Evolutionary conservation across 2,797 vertebrate genomes (phyloP).

Genomic region (Discoglossus pictus): DNA sequence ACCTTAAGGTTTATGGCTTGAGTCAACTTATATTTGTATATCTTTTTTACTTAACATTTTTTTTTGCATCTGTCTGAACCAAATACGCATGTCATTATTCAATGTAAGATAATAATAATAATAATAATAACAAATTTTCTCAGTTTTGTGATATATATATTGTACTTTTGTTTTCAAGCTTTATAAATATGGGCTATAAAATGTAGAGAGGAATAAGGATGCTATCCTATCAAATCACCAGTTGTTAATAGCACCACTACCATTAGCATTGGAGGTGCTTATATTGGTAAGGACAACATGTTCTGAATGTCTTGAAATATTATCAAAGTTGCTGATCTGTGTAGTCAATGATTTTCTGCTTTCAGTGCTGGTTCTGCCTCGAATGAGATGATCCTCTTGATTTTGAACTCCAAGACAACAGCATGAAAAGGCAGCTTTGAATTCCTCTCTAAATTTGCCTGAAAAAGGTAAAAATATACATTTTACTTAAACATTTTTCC

Average conservation of each 20-base stretch:
- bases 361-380: slow-evolving; percentile 78
- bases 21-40: too few species aligned
- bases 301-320: slow-evolving; percentile 84
- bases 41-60: too few species aligned
- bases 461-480: slow-evolving; percentile 47
- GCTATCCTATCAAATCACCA: slow-evolving; percentile 54
- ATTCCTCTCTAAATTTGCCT: slow-evolving; percentile 97
- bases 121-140: too few species aligned
- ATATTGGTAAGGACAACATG: slow-evolving; percentile 73
- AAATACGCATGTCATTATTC: too few species aligned
- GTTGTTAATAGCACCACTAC: slow-evolving; percentile 51
- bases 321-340: slow-evolving; percentile 88
- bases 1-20: too few species aligned
- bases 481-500: neutral
- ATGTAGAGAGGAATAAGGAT: slow-evolving; percentile 29
- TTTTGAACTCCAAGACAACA: slow-evolving; percentile 69
- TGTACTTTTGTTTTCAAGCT: too few species aligned
- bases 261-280: slow-evolving; percentile 63
- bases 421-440: slow-evolving; percentile 93
- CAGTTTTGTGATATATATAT: too few species aligned
- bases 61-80: too few species aligned
- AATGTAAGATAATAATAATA: too few species aligned
- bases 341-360: slow-evolving; percentile 94
- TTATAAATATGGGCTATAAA: too few species aligned
- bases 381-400: slow-evolving; percentile 65